Evolutionary conservation across 1,140 invertebrate species (phyloP), one percentile per base, ranked within the genome.

Genomic region (Ctenoplectra terminalis): DNA sequence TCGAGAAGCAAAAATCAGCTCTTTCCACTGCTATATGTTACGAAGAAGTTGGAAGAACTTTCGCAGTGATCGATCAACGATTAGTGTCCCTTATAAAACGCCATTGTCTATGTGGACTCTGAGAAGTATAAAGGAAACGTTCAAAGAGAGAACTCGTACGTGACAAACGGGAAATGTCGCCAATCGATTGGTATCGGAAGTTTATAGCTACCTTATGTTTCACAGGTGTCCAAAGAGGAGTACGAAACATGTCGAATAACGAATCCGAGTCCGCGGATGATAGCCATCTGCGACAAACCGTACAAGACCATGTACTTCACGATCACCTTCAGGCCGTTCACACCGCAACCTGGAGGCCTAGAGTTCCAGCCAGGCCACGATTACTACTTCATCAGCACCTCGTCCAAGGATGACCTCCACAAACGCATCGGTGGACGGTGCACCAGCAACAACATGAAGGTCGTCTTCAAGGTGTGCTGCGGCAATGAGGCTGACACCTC

Each of bases 321-420:
- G 72, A 98, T 99, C 92, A 99, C 98, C 83, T 99, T 99, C 95
- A 96, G 98, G 93, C 98, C 98, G 90, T 99, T 99, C 94, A 98
- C 98, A 88, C 98, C 98, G 52, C 98, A 98, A 94, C 98, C 98
- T 72, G 98, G 98, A 86, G 98, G 98, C 69, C 95, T 99, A 87
- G 98, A 99, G 94, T 99, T 99, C 94, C 95, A 97, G 88, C 98
- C 98, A 82, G 98, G 98, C 79, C 97, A 98, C 92, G 98, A 99
- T 93, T 99, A 99, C 93, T 99, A 98, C 93, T 99, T 99, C 94
- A 99, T 99, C 94, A 98, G 97, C 95, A 98, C 98, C 81, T 98
- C 98, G 70, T 98, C 97, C 82, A 97, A 97, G 92, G 97, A 98
- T 90, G 98, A 98, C 91, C 94, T 98, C 86, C 97, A 99, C 92